Evolutionary conservation across 1,140 invertebrate genomes (phyloP), one percentile per base, ranked within the genome.

Genomic region (Steinernema feltiae): DNA sequence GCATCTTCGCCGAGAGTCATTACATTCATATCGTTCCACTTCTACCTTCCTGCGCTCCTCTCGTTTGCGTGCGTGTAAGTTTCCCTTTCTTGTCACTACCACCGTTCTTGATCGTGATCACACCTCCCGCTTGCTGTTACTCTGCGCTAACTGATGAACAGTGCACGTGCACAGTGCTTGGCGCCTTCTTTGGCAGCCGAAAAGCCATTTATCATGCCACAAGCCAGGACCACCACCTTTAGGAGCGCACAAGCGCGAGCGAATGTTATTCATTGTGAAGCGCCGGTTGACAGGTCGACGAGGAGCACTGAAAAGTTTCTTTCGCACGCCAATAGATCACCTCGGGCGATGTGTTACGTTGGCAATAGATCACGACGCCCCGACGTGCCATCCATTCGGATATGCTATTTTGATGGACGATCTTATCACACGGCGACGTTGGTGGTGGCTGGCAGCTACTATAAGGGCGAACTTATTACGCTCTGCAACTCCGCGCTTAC

Each of bases 371-470:
- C 53, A 63, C 7, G 12, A 12, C 24, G 53, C 53, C 53, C 12
- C 53, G 53, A 63, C 53, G 53, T 63, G 53, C 53, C 53, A 63
- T 21, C 53, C 53, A 63, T 63, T 63, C 53, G 53, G 53, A 63
- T 63, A 63, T 63, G 53, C 53, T 63, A 21, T 63, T 63, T 63
- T 63, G 53, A 63, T 63, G 53, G 53, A 63, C 53, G 53, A 63
- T 63, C 53, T 63, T 63, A 63, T 63, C 53, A 63, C 7, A n/a
- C n/a, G n/a, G n/a, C n/a, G n/a, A n/a, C n/a, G n/a, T n/a, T 21
- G 53, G 53, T 18, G 35, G 35, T 41, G 35, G 35, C 35, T 7
- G 35, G 35, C 35, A 41, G 35, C 35, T 41, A 21, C 53, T 63
- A 21, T 63, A 63, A 63, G 53, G 24, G 15, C 53, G 53, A 63